Evolutionary conservation across 2,797 vertebrate species (phyloP).

Genomic region (Pseudochirops cupreus): DNA sequence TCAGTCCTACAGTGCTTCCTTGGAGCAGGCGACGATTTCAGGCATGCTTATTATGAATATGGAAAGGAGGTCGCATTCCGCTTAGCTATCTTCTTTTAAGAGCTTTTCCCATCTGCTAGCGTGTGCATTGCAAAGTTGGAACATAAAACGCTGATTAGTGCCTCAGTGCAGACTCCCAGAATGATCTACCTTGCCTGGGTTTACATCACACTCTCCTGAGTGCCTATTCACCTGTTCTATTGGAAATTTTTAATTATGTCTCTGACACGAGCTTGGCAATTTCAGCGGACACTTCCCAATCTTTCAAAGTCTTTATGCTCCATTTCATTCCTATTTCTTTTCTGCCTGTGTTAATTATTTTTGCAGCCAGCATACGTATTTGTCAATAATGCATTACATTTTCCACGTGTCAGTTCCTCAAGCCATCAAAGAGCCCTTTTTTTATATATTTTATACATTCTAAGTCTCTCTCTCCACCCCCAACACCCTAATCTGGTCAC

Average conservation of each 20-base stretch:
- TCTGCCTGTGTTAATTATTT: constrained; percentile 78
- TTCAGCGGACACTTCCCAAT: constrained; percentile 67
- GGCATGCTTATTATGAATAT: constrained; percentile 62
- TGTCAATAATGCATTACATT: constrained; percentile 77
- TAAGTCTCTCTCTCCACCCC: constrained; percentile 53
- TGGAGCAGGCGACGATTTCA: constrained; percentile 65
- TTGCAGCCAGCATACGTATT: constrained; percentile 74
- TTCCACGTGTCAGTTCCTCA: constrained; percentile 74
- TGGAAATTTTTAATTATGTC: constrained; percentile 77
- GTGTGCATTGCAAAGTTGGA: constrained; percentile 71
- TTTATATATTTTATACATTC: constrained; percentile 55
- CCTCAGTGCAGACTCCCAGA: constrained; percentile 67
- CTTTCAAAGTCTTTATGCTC: constrained; percentile 75
- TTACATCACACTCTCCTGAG: constrained; percentile 71
- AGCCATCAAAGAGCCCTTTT: constrained; percentile 63
- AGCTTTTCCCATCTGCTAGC: constrained; percentile 80
- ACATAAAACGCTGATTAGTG: constrained; percentile 79
- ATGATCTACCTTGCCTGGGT: constrained; percentile 70
- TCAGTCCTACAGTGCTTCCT: constrained; percentile 51
- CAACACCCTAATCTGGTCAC: constrained; percentile 65
- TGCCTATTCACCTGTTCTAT: constrained; percentile 79
- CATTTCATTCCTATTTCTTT: constrained; percentile 77
- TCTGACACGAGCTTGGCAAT: constrained; percentile 73
- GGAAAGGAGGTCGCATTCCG: constrained; percentile 71
- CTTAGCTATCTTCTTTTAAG: constrained; percentile 79